These are phyloP conservation scores for Dermatemys mawii DNA, from an alignment of 2,113 vertebrate genomes.

Conservation along the genomic window DNA sequence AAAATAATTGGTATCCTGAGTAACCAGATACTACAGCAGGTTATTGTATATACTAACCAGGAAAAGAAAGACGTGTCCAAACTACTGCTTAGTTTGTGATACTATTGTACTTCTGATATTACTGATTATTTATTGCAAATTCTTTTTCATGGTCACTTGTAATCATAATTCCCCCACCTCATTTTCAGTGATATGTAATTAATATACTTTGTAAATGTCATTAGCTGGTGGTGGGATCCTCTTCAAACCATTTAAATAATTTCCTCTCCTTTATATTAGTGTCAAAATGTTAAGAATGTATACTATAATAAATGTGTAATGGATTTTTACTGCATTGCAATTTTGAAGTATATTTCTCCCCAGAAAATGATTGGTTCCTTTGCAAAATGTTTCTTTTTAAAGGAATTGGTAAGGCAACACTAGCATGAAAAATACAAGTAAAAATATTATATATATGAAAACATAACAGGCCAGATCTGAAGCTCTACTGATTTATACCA, in stretches of 20 bases:
- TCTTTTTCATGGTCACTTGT: neutral
- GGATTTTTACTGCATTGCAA: slow-evolving; percentile 19
- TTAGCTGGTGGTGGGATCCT: neutral
- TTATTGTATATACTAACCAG: neutral
- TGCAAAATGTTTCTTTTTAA: neutral
- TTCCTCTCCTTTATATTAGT: slow-evolving; percentile 5
- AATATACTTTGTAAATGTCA: slow-evolving; percentile 3
- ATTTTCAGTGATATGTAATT: neutral
- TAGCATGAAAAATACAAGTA: neutral
- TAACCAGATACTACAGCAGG: neutral
- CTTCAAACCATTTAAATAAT: neutral
- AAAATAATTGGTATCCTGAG: neutral
- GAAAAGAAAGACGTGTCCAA: neutral
- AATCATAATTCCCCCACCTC: neutral
- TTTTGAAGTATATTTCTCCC: neutral
- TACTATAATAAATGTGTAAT: neutral
- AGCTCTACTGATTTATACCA: neutral
- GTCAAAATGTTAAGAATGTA: neutral
- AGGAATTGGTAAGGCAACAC: neutral
- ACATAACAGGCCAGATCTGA: neutral
- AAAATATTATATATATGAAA: neutral
- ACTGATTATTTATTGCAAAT: neutral
- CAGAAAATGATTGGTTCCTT: neutral
- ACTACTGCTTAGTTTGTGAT: neutral
- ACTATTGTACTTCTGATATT: neutral